phyloP scores from a whole-genome alignment of 2,797 vertebrate species.

The Micropoecilia bifurca region DNA sequence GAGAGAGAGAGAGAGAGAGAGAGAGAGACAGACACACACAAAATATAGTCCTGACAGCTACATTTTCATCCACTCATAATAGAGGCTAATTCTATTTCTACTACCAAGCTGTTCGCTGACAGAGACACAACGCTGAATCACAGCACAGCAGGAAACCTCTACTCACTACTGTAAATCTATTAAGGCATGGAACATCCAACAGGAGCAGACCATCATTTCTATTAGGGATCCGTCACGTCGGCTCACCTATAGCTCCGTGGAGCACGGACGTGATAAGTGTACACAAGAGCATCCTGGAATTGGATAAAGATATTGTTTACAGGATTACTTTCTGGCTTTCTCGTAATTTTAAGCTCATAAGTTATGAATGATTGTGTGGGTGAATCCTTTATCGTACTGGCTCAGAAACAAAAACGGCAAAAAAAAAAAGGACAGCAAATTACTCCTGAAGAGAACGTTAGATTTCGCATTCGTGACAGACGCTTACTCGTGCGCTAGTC shows the following conservation, averaged over 20 bases:
- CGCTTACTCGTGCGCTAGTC: conserved; percentile 44
- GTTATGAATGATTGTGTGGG: conserved; percentile 25
- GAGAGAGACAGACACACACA: background rate
- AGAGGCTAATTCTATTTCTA: conserved; percentile 19
- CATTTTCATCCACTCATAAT: conserved; percentile 6
- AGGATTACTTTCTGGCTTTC: conserved; percentile 29
- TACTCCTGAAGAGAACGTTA: conserved; percentile 33
- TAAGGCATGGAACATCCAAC: conserved; percentile 25
- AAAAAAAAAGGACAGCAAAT: conserved; percentile 25
- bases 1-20: background rate
- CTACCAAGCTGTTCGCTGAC: conserved; percentile 6
- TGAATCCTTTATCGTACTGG: conserved; percentile 18
- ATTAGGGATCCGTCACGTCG: conserved; percentile 35
- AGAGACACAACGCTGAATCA: conserved; percentile 38
- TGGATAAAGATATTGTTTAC: conserved; percentile 58
- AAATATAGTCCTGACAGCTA: conserved; percentile 6
- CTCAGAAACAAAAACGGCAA: conserved; percentile 34
- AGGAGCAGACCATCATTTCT: conserved; percentile 28
- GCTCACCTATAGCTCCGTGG: conserved; percentile 62
- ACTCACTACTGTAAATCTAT: conserved; percentile 46
- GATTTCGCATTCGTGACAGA: conserved; percentile 43
- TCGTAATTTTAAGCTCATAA: conserved; percentile 9
- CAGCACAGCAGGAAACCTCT: conserved; percentile 32
- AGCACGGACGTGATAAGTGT: conserved; percentile 59
- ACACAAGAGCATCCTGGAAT: conserved; percentile 62